phyloP scores from a whole-genome alignment of 2,113 vertebrate species.

The Phalacrocorax pelagicus region DNA sequence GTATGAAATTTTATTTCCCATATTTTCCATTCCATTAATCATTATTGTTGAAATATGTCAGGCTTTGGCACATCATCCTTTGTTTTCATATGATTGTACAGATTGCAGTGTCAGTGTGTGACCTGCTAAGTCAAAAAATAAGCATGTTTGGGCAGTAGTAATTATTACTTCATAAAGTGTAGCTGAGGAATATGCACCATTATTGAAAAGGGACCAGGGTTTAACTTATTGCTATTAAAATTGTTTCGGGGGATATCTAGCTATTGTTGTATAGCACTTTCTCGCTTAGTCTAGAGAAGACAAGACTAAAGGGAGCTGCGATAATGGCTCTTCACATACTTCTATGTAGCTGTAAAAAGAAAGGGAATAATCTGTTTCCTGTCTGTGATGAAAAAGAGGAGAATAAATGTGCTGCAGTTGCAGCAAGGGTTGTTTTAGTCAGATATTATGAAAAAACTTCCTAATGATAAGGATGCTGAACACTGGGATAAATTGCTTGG shows the following conservation, averaged over 20 bases:
- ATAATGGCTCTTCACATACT: background rate
- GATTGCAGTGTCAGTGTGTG: constrained; percentile 62
- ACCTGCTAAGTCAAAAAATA: constrained; percentile 54
- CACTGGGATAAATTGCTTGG: background rate
- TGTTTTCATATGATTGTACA: constrained; percentile 66
- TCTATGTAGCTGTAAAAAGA: background rate
- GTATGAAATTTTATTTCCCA: constrained; percentile 75
- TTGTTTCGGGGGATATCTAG: background rate
- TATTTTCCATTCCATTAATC: constrained; percentile 73
- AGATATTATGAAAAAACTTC: background rate
- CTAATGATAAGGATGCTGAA: background rate
- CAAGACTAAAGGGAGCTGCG: background rate
- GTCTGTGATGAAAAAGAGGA: background rate
- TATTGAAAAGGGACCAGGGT: background rate
- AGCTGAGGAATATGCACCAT: background rate
- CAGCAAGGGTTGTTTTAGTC: background rate
- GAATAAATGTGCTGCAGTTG: background rate
- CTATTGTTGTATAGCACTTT: background rate
- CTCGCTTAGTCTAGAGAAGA: background rate
- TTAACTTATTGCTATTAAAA: background rate
- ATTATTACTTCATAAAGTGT: constrained; percentile 33
- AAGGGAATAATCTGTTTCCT: background rate
- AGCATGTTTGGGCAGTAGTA: background rate
- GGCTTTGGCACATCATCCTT: constrained; percentile 57
- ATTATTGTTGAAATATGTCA: constrained; percentile 69